phyloP scores from a whole-genome alignment of 2,797 vertebrate genomes.

The Zenarchopterus dispar region DNA sequence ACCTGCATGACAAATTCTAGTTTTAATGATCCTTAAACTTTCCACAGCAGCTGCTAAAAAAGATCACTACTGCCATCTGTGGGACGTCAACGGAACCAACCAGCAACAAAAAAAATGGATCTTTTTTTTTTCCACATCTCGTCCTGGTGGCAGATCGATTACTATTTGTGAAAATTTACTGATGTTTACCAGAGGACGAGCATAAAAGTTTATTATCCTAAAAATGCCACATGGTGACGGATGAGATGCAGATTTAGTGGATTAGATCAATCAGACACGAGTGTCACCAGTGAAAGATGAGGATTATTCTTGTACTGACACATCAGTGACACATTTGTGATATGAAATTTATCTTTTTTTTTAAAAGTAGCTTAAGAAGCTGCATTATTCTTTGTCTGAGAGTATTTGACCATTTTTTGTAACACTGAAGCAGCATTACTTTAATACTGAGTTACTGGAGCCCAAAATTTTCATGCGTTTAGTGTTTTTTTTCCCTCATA shows the following conservation, averaged over 20 bases:
- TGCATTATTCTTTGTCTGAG: no score
- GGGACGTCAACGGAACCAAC: slow-evolving; percentile 14
- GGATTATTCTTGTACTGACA: no score
- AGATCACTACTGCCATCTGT: slow-evolving; percentile 67
- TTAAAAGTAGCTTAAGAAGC: no score
- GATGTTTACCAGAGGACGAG: slow-evolving; percentile 25
- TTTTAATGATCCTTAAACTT: slow-evolving; percentile 15
- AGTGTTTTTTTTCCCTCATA: no score
- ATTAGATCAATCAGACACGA: no score
- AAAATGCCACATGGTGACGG: slow-evolving; percentile 14
- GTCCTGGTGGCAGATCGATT: slow-evolving; percentile 35
- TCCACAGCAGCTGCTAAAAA: not conserved
- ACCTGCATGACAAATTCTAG: slow-evolving; percentile 6
- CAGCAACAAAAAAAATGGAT: not conserved
- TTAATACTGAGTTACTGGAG: no score
- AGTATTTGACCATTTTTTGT: no score
- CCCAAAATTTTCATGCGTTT: no score
- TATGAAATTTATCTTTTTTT: no score
- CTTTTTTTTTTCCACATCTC: slow-evolving; percentile 2
- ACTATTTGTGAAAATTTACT: slow-evolving; percentile 35
- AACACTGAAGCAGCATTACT: no score
- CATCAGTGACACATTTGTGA: no score
- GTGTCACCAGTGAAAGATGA: no score
- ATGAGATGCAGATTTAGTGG: not conserved
- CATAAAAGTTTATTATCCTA: slow-evolving; percentile 21